A percentile compares a stretch with the other conserved stretches of the same genome.
These are phyloP conservation scores for Uria aalge DNA, from an alignment of 2,113 vertebrate genomes.

Conservation along the genomic window DNA sequence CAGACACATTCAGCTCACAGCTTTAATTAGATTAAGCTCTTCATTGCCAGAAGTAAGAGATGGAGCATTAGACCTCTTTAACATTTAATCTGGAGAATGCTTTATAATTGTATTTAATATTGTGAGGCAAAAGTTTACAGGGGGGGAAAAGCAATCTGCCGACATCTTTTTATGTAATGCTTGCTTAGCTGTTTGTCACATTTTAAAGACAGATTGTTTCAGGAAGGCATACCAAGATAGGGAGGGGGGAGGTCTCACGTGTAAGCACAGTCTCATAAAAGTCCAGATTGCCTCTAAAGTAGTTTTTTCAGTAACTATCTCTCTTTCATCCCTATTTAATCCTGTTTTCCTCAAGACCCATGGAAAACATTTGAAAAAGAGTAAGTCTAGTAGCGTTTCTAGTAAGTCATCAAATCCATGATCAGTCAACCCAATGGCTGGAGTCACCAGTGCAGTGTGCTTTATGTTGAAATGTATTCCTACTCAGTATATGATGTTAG, in stretches of 20 bases:
- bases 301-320: neutral
- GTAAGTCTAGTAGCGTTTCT: neutral
- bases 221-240: neutral
- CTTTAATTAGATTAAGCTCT: conserved; percentile 67
- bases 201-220: conserved; percentile 13
- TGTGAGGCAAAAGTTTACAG: neutral
- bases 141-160: neutral
- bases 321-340: neutral
- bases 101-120: conserved; percentile 50
- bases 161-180: neutral
- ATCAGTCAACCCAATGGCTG: neutral
- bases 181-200: neutral
- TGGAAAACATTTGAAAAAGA: neutral
- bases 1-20: conserved; percentile 1
- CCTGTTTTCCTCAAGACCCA: neutral
- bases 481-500: neutral
- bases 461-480: neutral
- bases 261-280: neutral
- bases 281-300: neutral
- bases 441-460: neutral
- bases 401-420: neutral
- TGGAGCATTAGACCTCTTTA: conserved; percentile 33
- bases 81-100: conserved; percentile 48
- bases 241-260: fast-evolving
- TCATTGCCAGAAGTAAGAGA: conserved; percentile 50